Percentiles rank a stretch among this genome's conserved stretches.
phyloP scores from a whole-genome alignment of 2,797 vertebrate genomes.

The Sphenodon punctatus region DNA sequence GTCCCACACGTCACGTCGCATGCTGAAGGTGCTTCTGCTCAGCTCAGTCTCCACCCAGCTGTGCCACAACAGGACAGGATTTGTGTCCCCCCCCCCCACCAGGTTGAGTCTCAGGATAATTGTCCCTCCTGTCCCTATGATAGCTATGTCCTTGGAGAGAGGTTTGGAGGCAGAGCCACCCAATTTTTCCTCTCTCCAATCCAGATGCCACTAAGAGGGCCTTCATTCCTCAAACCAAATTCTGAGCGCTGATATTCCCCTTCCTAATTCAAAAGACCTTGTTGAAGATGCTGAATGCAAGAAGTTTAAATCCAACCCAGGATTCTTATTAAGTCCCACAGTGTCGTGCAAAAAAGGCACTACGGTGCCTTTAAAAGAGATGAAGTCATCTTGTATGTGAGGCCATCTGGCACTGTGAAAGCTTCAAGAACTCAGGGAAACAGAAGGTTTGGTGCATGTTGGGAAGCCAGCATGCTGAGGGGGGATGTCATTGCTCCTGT shows the following conservation, averaged over 20 bases:
- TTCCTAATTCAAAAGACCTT: not conserved
- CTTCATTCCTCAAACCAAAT: not conserved
- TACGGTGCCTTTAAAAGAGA: constrained; percentile 70
- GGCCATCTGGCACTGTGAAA: constrained; percentile 69
- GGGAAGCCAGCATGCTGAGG: constrained; percentile 66
- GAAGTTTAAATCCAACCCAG: not conserved
- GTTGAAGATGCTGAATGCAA: not conserved
- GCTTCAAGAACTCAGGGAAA: constrained; percentile 59
- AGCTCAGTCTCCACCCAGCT: no score
- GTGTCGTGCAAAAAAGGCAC: constrained; percentile 34
- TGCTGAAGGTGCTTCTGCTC: no score
- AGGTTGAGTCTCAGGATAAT: no score
- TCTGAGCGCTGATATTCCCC: rapidly evolving
- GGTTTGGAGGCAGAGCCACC: not conserved
- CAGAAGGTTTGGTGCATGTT: constrained; percentile 73
- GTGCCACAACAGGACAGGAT: no score
- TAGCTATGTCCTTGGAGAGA: no score
- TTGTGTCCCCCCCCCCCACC: no score
- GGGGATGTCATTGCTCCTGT: constrained; percentile 57
- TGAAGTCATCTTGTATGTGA: constrained; percentile 70
- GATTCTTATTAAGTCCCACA: constrained; percentile 19
- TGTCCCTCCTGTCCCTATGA: no score
- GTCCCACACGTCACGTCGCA: no score
- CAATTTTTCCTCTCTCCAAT: not conserved
- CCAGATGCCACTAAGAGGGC: not conserved